phyloP scores from a whole-genome alignment of 2,888 invertebrate species.

The Dexiosoma caninum region DNA sequence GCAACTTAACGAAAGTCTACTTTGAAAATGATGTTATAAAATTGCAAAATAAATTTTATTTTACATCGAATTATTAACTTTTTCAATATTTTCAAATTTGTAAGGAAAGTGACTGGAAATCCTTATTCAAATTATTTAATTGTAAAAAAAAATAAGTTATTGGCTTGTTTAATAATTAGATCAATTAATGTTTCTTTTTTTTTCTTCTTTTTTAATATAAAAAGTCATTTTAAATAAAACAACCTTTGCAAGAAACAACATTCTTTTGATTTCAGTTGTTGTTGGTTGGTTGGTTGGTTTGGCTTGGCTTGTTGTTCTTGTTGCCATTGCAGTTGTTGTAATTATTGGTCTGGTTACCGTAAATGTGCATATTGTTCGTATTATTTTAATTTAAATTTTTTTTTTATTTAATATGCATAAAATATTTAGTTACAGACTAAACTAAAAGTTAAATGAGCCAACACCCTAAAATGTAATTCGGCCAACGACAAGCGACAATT shows the following conservation, averaged over 20 bases:
- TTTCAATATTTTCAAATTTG: no score
- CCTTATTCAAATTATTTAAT: neutral
- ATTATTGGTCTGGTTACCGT: slow-evolving; percentile 43
- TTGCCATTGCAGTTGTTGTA: slow-evolving; percentile 42
- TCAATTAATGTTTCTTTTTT: neutral
- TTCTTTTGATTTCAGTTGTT: slow-evolving; percentile 34
- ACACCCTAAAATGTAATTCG: slow-evolving; percentile 52
- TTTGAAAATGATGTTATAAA: neutral
- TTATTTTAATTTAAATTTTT: slow-evolving; percentile 24
- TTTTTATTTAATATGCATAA: slow-evolving; percentile 44
- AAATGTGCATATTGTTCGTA: slow-evolving; percentile 25
- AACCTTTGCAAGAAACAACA: slow-evolving; percentile 54
- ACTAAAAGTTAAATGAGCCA: slow-evolving; percentile 46
- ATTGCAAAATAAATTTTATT: no score
- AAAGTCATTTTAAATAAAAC: slow-evolving; percentile 26
- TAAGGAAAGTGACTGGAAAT: neutral
- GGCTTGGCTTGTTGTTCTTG: slow-evolving; percentile 28
- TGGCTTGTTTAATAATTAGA: slow-evolving; percentile 11
- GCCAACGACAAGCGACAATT: slow-evolving; percentile 32
- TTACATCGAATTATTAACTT: no score
- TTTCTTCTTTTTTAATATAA: neutral
- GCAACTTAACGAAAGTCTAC: neutral
- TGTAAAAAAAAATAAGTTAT: neutral
- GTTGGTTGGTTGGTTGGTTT: slow-evolving; percentile 2
- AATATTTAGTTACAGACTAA: slow-evolving; percentile 44